Base-by-base conservation (phyloP, 2,888 invertebrate species). In the Drosophila kokeensis region DNA sequence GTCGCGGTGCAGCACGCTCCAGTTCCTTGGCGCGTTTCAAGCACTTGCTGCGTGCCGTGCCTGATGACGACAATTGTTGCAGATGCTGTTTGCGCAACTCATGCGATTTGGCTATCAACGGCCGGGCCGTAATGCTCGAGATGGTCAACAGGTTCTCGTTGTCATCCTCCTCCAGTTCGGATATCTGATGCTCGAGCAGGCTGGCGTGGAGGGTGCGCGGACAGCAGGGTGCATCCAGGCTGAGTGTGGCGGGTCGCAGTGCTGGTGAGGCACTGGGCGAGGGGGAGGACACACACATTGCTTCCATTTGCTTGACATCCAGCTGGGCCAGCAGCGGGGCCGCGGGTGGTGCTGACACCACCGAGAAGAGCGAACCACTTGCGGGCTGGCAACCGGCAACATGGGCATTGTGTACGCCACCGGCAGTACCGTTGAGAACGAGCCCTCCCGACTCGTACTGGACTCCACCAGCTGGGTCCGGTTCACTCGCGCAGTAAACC, bases 131-230 rank as follows among this genome's bases (percentile, higher is more conserved):
- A 80, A 96, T 94, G 73, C 96, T 96, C 29, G 96, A 96, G 57
- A 96, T 95, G 27, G 96, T 96, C 92, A 96, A 93, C 79, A 96
- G 93, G 69, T 96, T 96, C 91, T 96, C 96, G 89, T 96, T 96
- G 90, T 96, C 96, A 61, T 95, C 95, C 90, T 94, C 94, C 86
- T 96, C 96, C 79, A 93, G 88, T 81, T 93, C 93, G 64, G 93
- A 93, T 75, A 93, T 92, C 91, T 85, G 94, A 93, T 79, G 94
- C 92, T 87, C 94, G 93, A 91, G 92, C 92, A 92, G 76, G 66
- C 91, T 93, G 87, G 83, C 76, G 64, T 92, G 92, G 69, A 94
- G 91, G 38, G 94, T 93, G 27, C 94, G 87, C 30, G 90, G 92
- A 63, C 92, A 91, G 49, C 92, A 91, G 49, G 91, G 91, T 18